Percentiles rank a stretch among this genome's conserved stretches.
These are phyloP conservation scores for Campaea margaritaria DNA, from an alignment of 2,888 invertebrate species.

Conservation along the genomic window DNA sequence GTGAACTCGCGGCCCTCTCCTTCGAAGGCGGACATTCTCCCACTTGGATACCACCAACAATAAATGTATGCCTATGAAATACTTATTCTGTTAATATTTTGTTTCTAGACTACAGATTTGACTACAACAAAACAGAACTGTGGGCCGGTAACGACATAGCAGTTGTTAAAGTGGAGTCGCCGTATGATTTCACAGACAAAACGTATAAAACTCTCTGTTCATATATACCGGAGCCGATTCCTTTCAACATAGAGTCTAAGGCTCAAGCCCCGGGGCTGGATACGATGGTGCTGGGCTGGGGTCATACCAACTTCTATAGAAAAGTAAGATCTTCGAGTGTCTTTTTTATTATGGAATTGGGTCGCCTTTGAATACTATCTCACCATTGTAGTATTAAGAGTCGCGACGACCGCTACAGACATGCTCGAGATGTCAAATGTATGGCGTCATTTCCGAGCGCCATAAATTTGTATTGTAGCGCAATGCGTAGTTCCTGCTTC, in stretches of 20 bases:
- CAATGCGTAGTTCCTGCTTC: no score
- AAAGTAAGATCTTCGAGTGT: slow-evolving; percentile 45
- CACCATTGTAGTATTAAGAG: no score
- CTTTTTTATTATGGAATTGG: no score
- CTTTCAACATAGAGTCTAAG: slow-evolving; percentile 49
- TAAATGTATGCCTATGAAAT: no score
- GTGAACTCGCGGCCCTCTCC: no score
- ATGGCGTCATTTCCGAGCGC: no score
- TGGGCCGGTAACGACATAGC: slow-evolving; percentile 65
- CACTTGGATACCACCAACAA: no score
- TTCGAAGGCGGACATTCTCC: no score
- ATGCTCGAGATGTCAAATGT: no score
- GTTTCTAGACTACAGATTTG: slow-evolving; percentile 53
- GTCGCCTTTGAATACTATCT: no score
- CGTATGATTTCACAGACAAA: slow-evolving; percentile 44
- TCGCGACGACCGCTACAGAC: no score
- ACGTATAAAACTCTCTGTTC: slow-evolving; percentile 42
- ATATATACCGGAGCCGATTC: slow-evolving; percentile 47
- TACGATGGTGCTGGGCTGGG: slow-evolving; percentile 55
- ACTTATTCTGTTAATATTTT: background rate
- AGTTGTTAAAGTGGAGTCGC: slow-evolving; percentile 55
- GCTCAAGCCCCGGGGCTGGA: slow-evolving; percentile 44
- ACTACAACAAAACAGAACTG: slow-evolving; percentile 46
- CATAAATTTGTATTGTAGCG: no score
- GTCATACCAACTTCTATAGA: slow-evolving; percentile 46